These are phyloP conservation scores for Lordiphosa fenestrarum DNA, from an alignment of 2,888 invertebrate species.

Conservation along the genomic window DNA sequence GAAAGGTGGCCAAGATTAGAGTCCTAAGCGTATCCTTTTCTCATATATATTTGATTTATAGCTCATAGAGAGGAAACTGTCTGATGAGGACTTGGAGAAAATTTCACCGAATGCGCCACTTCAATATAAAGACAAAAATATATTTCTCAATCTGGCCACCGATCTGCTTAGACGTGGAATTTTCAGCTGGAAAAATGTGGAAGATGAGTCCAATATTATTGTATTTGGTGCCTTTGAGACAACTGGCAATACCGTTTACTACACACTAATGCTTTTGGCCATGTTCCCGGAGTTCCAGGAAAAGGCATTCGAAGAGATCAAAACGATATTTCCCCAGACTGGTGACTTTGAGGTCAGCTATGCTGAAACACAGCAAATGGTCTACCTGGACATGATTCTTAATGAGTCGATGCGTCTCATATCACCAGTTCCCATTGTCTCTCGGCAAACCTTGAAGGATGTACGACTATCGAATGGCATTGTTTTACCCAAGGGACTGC, in stretches of 20 bases:
- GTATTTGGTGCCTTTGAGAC: slow-evolving; percentile 79
- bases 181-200: slow-evolving; percentile 71
- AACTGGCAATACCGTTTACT: slow-evolving; percentile 71
- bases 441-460: slow-evolving; percentile 64
- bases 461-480: slow-evolving; percentile 68
- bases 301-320: slow-evolving; percentile 73
- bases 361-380: slow-evolving; percentile 71
- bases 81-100: slow-evolving; percentile 26
- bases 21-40: neutral
- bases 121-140: slow-evolving; percentile 41
- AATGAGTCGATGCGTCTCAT: slow-evolving; percentile 78
- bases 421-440: slow-evolving; percentile 75
- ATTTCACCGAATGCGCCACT: neutral
- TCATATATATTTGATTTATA: slow-evolving; percentile 8
- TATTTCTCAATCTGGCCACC: slow-evolving; percentile 67
- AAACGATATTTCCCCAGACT: slow-evolving; percentile 52
- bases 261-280: slow-evolving; percentile 67
- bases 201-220: slow-evolving; percentile 75
- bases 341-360: slow-evolving; percentile 66
- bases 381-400: slow-evolving; percentile 75
- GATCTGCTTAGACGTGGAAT: slow-evolving; percentile 62
- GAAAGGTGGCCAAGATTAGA: slow-evolving; percentile 47
- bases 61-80: slow-evolving; percentile 61
- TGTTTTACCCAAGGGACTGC: slow-evolving; percentile 71
- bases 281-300: slow-evolving; percentile 76